Evolutionary conservation across 2,113 vertebrate species (phyloP), one percentile per base, ranked within the genome.

Genomic region (Sarotherodon lohbergeri): DNA sequence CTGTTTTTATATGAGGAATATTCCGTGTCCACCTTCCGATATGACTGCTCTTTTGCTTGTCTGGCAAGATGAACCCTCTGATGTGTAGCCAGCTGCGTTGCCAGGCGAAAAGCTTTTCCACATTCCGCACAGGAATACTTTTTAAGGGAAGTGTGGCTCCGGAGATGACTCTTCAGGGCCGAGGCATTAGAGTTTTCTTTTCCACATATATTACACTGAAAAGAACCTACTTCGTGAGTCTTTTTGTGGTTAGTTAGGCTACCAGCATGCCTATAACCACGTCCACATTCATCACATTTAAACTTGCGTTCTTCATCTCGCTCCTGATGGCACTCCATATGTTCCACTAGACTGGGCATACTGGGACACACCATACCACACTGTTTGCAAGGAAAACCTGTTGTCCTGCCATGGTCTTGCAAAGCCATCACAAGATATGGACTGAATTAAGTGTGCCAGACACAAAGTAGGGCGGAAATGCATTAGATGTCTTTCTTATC

Each of bases 171-270:
- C 81, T 97, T 96, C 34, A 97, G 89, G 19, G 96, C 94, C 43
- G 96, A 86, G 12, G 96, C 95, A 27, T 97, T 97, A 73, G 86
- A 97, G 96, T 90, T 97, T 93, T 93, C 97, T 96, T 90, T 95
- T 7, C 94, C 94, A 90, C 97, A 97, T 83, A 96, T 93, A 66
- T 94, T 87, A 92, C 97, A 98, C 46, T 93, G 94, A 91, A 97
- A 98, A 73, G 96, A 96, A 24, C 97, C 97, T 22, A 97, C 96
- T 84, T 97, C 96, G 1, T 98, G 97, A 63, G 97, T 97, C 89
- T 96, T 97, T 82, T 96, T 97, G 92, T 98, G 97, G 91, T 97
- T 98, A 36, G 97, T 96, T 83, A 98, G 89, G 90, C 97, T 98
- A 34, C 97, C 97, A 7, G 97, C 96, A n/a, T 98, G 97, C 57